Evolutionary conservation across 2,888 invertebrate genomes (phyloP).

Genomic region (Mactromeris polynyma): DNA sequence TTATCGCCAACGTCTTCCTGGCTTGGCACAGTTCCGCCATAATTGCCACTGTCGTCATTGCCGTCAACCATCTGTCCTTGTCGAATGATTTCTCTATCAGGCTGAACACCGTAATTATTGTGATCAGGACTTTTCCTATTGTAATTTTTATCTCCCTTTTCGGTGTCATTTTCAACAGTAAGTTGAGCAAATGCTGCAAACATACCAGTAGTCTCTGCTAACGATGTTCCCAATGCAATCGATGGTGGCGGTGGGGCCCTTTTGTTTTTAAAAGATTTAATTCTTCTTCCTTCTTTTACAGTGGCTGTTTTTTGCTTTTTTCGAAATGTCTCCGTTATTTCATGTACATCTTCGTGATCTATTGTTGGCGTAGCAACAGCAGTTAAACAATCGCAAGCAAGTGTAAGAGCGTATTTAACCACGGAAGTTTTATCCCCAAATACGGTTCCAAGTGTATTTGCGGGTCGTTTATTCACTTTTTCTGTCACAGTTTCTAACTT

Average conservation of each 20-base stretch:
- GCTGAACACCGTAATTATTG: not conserved
- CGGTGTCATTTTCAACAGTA: not conserved
- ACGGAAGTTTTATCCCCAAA: conserved; percentile 50
- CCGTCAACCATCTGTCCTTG: not conserved
- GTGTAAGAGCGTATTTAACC: conserved; percentile 31
- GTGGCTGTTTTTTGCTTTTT: no score
- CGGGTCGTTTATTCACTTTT: not conserved
- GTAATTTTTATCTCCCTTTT: not conserved
- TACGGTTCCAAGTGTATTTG: conserved; percentile 44
- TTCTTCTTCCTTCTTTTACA: not conserved
- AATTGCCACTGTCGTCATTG: not conserved
- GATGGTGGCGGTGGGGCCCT: not conserved
- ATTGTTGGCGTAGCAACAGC: conserved; percentile 34
- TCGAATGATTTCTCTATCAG: not conserved
- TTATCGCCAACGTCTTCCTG: not conserved
- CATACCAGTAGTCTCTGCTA: not conserved
- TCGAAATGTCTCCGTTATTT: not conserved
- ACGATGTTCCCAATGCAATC: no score
- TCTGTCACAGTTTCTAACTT: not conserved
- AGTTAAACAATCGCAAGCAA: conserved; percentile 45
- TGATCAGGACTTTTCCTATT: not conserved
- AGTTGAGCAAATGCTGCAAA: not conserved
- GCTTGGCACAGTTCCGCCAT: not conserved
- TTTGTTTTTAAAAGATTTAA: not conserved
- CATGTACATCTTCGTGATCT: not conserved